Evolutionary conservation across 1,140 invertebrate genomes (phyloP), one percentile per base, ranked within the genome.

Genomic region (Drosophila persimilis): DNA sequence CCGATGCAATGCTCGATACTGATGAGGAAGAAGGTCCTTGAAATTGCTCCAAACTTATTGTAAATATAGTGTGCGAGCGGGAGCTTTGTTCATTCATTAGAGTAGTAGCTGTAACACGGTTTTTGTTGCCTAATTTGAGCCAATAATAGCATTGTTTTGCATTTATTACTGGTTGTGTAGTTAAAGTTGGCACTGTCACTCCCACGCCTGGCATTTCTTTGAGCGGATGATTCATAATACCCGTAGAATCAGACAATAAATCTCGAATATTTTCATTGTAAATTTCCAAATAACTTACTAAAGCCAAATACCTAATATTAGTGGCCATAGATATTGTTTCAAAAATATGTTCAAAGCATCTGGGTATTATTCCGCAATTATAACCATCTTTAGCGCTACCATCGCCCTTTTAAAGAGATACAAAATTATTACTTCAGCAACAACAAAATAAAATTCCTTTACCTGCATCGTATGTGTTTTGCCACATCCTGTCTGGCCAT

Each of bases 81-180:
- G 96, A 97, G 29, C 96, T 97, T 62, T 96, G 96, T 0, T 95
- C 95, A 91, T 99, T 99, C 98, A 99, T 99, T 77, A 98, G 95
- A 2, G 98, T 99, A 1, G 97, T 94, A 1, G 96, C 96, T 43
- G 96, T 95, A 13, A 95, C 95, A 31, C 97, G 92, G 90, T 97
- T 97, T 80, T 95, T 93, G 77, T 96, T 96, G 0, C 96, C 96
- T 3, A 94, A 91, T 47, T 92, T 93, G 93, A 97, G 94, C 7
- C 96, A 93, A 47, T 95, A 93, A 80, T 97, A 95, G 70, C 97
- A 97, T 91, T 97, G 96, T 5, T 92, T 90, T 4, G 95, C 93
- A 74, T 92, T 92, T 7, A 92, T 90, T 1, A 93, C 92, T 0
- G 92, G 88, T 43, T 92, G 91, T 1, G 75, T 83, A 3, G 92